Evolutionary conservation across 64 coral and sea anemone genomes (phyloP).

Genomic region (Platygyra sinensis): DNA sequence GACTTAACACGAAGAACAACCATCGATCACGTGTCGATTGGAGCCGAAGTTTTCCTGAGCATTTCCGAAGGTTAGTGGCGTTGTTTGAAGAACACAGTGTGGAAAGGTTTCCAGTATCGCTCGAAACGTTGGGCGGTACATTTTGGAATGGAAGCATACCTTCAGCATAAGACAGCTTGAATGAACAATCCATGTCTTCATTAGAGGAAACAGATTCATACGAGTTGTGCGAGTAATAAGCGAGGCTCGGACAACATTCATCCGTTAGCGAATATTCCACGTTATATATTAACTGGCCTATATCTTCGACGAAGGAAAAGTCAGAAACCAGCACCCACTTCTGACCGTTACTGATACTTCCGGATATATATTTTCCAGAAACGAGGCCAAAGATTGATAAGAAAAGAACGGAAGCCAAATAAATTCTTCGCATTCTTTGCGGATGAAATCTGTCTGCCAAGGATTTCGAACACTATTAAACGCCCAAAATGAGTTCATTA

Average conservation of each 20-base stretch:
- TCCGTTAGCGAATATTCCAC: slow-evolving; percentile 60
- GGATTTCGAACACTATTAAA: no score
- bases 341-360: slow-evolving; percentile 13
- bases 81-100: background rate
- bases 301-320: slow-evolving; percentile 57
- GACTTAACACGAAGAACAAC: slow-evolving; percentile 84
- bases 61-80: slow-evolving; percentile 28
- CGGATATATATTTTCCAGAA: slow-evolving; percentile 51
- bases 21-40: slow-evolving; percentile 33
- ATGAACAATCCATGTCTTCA: slow-evolving; percentile 53
- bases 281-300: slow-evolving; percentile 54
- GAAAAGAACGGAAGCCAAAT: background rate
- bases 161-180: slow-evolving; percentile 46
- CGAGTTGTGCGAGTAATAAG: slow-evolving; percentile 67
- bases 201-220: slow-evolving; percentile 56
- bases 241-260: slow-evolving; percentile 68
- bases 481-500: no score
- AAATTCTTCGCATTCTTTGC: slow-evolving; percentile 12
- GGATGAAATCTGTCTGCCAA: background rate
- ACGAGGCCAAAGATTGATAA: background rate
- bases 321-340: slow-evolving; percentile 59
- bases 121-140: slow-evolving; percentile 2
- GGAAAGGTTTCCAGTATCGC: background rate
- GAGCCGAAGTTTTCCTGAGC: slow-evolving; percentile 54
- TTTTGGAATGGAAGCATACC: slow-evolving; percentile 20